Base-by-base conservation (phyloP, 1,140 invertebrate species). In the Gonatopus flavifemur region DNA sequence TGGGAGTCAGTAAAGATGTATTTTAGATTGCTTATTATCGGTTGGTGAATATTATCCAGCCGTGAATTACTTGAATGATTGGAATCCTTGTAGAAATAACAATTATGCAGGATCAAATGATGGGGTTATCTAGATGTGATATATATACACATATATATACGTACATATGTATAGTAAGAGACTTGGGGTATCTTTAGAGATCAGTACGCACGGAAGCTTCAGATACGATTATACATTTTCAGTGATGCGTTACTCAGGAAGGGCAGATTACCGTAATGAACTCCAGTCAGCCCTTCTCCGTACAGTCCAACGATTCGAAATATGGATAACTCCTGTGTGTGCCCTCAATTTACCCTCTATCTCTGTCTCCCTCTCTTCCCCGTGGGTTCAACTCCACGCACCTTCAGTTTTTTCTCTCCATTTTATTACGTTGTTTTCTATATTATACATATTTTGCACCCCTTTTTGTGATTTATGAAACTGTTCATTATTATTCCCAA, bases 221-320 rank as follows among this genome's bases (percentile, higher is more conserved):
- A 57, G 67, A 71, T 61, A 56, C 66, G 62, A 69, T 70, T 70
- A 68, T 67, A 62, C 63, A 68, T 69, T 71, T 70, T 65, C 63
- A 69, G 57, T 50, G 68, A 64, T 67, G 68, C 68, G 65, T 69
- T 68, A 67, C 61, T 59, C 63, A 60, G 65, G 59, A 68, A 68
- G 66, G 64, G 66, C 62, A 68, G 69, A 71, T 71, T 69, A 71
- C 59, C 60, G 59, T 70, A 70, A 71, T 69, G 69, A 71, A 66
- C 61, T 68, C 52, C 38, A 52, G 49, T 58, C 51, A 67, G 59
- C 62, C 62, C 62, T 33, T 15, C 32, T 63, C 58, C 30, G 30
- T 57, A 57, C 60, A 66, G 67, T 65, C 58, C 60, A 66, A 59
- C 59, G 67, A 68, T 40, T 69, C 66, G 67, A 69, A 68, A 69